phyloP scores from a whole-genome alignment of 2,113 vertebrate genomes.

The Rhea pennata region DNA sequence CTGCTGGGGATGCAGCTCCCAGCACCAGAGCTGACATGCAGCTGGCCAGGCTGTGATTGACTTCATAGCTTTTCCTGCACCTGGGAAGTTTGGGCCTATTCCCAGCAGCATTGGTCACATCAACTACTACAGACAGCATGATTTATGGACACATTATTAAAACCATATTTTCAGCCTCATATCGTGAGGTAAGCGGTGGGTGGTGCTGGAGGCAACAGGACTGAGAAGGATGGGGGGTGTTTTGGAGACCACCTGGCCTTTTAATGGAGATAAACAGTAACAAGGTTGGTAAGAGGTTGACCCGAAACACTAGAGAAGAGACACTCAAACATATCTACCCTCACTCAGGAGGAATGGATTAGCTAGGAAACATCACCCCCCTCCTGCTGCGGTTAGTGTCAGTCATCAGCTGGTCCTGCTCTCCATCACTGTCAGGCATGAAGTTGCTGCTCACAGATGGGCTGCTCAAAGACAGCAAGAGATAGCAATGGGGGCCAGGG shows the following conservation, averaged over 20 bases:
- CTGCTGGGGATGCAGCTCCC: rapidly evolving
- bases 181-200: not conserved
- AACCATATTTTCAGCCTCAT: not conserved
- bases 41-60: not conserved
- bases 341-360: not conserved
- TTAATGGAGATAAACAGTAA: not conserved
- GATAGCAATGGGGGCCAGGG: rapidly evolving
- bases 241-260: not conserved
- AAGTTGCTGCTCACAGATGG: not conserved
- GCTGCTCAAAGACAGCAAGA: not conserved
- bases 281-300: not conserved
- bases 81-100: not conserved
- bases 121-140: not conserved
- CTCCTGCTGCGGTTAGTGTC: rapidly evolving
- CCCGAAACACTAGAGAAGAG: not conserved
- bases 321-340: not conserved
- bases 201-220: not conserved
- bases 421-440: not conserved
- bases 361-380: not conserved
- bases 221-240: not conserved
- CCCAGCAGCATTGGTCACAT: not conserved
- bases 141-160: not conserved
- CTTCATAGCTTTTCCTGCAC: not conserved
- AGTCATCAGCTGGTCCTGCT: not conserved
- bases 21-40: not conserved